These are phyloP conservation scores for Puntigrus tetrazona DNA, from an alignment of 2,113 vertebrate genomes.

Conservation along the genomic window DNA sequence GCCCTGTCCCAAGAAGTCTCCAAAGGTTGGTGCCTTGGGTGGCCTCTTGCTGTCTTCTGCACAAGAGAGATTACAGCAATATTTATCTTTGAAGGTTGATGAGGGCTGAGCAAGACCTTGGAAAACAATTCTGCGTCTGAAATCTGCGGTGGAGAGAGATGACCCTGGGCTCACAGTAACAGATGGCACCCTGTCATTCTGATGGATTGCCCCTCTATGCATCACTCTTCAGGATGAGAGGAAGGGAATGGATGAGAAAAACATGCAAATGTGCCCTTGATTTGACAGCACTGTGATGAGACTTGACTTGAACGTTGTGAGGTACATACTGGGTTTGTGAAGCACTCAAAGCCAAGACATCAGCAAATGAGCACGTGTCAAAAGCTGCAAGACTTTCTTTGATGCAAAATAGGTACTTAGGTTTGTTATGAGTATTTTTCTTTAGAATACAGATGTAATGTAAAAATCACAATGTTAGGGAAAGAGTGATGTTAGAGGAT, in stretches of 20 bases:
- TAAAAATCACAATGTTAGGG: not conserved
- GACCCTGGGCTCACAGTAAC: constrained; percentile 17
- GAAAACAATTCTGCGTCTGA: constrained; percentile 18
- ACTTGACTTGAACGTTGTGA: constrained; percentile 6
- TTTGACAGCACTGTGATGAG: constrained; percentile 21
- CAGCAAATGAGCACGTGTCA: constrained; percentile 10
- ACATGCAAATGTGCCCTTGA: constrained; percentile 47
- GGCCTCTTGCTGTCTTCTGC: constrained; percentile 74
- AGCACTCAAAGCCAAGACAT: constrained; percentile 9
- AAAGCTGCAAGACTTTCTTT: not conserved
- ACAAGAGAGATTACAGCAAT: constrained; percentile 14
- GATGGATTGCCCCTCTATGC: constrained; percentile 15
- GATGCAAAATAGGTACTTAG: not conserved
- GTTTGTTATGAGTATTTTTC: not conserved
- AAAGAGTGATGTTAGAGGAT: not conserved
- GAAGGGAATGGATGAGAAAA: constrained; percentile 20
- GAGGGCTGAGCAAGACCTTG: constrained; percentile 5
- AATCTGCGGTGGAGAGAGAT: constrained; percentile 16
- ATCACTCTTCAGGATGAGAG: constrained; percentile 11
- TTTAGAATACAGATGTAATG: no score
- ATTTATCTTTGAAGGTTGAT: not conserved
- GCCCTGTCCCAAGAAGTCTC: constrained; percentile 81
- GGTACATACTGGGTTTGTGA: not conserved
- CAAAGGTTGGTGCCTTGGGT: constrained; percentile 79
- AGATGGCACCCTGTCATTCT: constrained; percentile 34